Evolutionary conservation across 64 coral and sea anemone species (phyloP).

Genomic region (Pocillopora damicornis): DNA sequence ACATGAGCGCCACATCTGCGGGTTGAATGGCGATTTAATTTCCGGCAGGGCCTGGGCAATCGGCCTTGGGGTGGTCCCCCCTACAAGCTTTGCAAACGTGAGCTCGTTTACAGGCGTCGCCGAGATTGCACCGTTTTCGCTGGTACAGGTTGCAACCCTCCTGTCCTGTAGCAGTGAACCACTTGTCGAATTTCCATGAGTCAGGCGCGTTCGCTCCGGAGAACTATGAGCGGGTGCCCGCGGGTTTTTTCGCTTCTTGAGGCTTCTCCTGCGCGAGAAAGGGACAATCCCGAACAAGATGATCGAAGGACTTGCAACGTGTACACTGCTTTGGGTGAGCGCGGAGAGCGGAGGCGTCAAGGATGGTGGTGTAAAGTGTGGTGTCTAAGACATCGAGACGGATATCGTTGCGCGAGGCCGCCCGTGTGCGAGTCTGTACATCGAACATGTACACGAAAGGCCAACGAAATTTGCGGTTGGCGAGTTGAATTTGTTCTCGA

Average conservation of each 20-base stretch:
- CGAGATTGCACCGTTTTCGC: slow-evolving; percentile 24
- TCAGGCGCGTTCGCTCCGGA: not conserved
- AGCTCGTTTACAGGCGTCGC: slow-evolving; percentile 17
- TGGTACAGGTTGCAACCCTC: slow-evolving; percentile 45
- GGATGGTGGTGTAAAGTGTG: slow-evolving; percentile 32
- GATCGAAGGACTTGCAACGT: slow-evolving; percentile 26
- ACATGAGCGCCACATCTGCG: slow-evolving; percentile 8
- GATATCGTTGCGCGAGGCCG: not conserved
- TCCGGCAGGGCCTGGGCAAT: slow-evolving; percentile 24
- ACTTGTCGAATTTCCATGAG: slow-evolving; percentile 38
- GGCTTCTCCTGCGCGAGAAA: slow-evolving; percentile 25
- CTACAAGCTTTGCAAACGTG: slow-evolving; percentile 44
- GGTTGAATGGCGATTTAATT: not conserved
- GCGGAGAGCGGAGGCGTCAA: slow-evolving; percentile 15
- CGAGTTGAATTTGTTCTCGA: slow-evolving; percentile 27
- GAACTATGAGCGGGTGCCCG: not conserved
- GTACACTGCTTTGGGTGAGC: slow-evolving; percentile 17
- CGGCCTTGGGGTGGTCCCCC: slow-evolving; percentile 37
- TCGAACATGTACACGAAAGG: slow-evolving; percentile 24
- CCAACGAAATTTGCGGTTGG: slow-evolving; percentile 30
- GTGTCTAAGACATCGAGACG: slow-evolving; percentile 6
- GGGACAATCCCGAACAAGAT: slow-evolving; percentile 25
- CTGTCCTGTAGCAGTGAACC: slow-evolving; percentile 10
- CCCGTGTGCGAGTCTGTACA: not conserved
- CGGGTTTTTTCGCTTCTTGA: not conserved